Conservation (phyloP, 2,888 invertebrate species). For the Drosophila bunnanda region DNA sequence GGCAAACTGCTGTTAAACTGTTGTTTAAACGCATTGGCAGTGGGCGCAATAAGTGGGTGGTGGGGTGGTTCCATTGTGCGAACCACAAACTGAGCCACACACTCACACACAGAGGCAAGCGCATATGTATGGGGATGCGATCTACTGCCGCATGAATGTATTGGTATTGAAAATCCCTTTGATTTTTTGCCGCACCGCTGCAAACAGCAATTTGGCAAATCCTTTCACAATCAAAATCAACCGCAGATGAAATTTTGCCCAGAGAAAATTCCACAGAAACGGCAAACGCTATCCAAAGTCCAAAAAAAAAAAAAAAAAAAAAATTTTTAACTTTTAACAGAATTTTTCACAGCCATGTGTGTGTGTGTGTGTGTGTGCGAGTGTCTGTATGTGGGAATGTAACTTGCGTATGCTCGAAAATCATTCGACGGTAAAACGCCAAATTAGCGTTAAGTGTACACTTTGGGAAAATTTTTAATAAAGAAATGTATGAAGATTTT, state of each 20-base stretch:
- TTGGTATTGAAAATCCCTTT: constrained; percentile 79
- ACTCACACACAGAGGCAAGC: constrained; percentile 31
- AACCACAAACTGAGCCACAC: constrained; percentile 69
- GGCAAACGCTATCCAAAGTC: constrained; percentile 31
- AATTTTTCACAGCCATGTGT: constrained; percentile 18
- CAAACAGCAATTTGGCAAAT: constrained; percentile 83
- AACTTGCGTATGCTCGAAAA: constrained; percentile 53
- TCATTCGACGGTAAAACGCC: constrained; percentile 72
- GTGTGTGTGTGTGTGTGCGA: constrained; percentile 8
- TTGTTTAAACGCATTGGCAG: constrained; percentile 77
- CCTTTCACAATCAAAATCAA: constrained; percentile 84
- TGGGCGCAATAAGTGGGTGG: constrained; percentile 11
- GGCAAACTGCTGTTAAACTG: constrained; percentile 78
- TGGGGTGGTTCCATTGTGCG: constrained; percentile 57
- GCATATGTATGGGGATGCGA: constrained; percentile 26
- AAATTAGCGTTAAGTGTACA: constrained; percentile 76
- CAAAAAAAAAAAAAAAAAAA: constrained; percentile 20
- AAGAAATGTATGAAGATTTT: neutral
- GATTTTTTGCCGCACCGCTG: constrained; percentile 81
- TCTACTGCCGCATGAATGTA: constrained; percentile 56
- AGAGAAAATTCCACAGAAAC: constrained; percentile 57
- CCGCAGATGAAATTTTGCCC: constrained; percentile 82
- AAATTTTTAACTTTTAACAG: constrained; percentile 31
- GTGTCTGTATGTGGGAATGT: constrained; percentile 17
- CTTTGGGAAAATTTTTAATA: neutral